Conservation (phyloP, 2,888 invertebrate genomes). For the Rotaria magnacalcarata region DNA sequence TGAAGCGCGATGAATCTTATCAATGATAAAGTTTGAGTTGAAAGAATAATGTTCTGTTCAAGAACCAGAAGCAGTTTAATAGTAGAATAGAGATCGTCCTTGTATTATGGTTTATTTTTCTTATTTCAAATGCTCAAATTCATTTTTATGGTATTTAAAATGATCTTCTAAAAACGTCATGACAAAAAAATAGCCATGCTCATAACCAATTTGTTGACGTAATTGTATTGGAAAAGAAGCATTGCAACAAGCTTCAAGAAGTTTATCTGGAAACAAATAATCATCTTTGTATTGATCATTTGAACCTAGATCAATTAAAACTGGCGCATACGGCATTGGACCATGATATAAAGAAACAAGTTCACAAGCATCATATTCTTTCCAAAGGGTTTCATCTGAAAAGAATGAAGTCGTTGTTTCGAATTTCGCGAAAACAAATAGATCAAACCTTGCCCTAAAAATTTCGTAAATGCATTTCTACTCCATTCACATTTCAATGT, state of each 20-base stretch:
- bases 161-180: conserved; percentile 86
- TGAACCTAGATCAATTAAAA: conserved; percentile 84
- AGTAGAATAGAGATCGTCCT: too few species aligned
- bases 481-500: conserved; percentile 82
- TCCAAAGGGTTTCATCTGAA: not conserved
- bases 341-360: conserved; percentile 77
- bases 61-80: too few species aligned
- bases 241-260: conserved; percentile 70
- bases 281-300: conserved; percentile 74
- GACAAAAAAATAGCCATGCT: conserved; percentile 90
- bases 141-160: conserved; percentile 78
- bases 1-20: too few species aligned
- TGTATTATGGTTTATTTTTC: too few species aligned
- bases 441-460: conserved; percentile 61
- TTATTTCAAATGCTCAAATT: conserved; percentile 60
- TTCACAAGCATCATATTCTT: conserved; percentile 77
- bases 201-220: conserved; percentile 68
- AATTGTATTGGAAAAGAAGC: conserved; percentile 64
- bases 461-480: conserved; percentile 72
- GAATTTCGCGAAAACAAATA: conserved; percentile 48
- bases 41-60: too few species aligned
- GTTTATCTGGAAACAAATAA: conserved; percentile 77
- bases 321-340: conserved; percentile 68
- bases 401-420: conserved; percentile 41
- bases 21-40: too few species aligned